Evolutionary conservation across 2,113 vertebrate species (phyloP), one percentile per base, ranked within the genome.

Genomic region (Heterotis niloticus): DNA sequence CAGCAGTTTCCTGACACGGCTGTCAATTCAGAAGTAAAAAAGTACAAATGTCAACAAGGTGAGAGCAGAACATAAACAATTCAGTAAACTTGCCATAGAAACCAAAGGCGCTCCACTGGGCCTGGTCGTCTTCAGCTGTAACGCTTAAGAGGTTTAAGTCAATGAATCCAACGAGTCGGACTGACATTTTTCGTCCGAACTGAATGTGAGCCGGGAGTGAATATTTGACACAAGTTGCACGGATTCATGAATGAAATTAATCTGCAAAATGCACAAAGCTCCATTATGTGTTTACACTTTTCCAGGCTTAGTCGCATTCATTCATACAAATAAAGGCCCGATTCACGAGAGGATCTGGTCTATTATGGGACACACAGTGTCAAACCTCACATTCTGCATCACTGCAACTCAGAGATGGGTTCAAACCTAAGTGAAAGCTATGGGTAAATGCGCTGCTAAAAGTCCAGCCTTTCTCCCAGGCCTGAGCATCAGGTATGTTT

Each of bases 1-100:
- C 82, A 68, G 81, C 75, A 5, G 72, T 56, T n/a, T 54, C 23
- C 69, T 18, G 29, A 73, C 85, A 85, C 90, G 90, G 89, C 89
- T 90, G 89, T 90, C 90, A 88, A 83, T 86, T 87, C 84, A 85
- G 83, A 87, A 81, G 84, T 85, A 84, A 82, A 88, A 85, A 86
- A 84, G 89, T 5, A n/a, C 11, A 72, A 14, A 1, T 44, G 51
- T 54, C 9, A 72, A 18, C 44, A 56, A 44, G n/a, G 44, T 72
- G 44, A 54, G 51, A 5, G 17, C 28, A 14, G 67, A 4, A 18
- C 34, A 44, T 44, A 44, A 44, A 44, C 34, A 44, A 44, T 7
- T 44, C 34, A 44, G 7, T 7, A 44, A 44, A 7, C 34, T 44
- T 44, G 34, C 34, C 34, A 7, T 44, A 7, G 34, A 44, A 44